These are phyloP conservation scores for Cyanoderma ruficeps DNA, from an alignment of 2,113 vertebrate genomes.

Conservation along the genomic window DNA sequence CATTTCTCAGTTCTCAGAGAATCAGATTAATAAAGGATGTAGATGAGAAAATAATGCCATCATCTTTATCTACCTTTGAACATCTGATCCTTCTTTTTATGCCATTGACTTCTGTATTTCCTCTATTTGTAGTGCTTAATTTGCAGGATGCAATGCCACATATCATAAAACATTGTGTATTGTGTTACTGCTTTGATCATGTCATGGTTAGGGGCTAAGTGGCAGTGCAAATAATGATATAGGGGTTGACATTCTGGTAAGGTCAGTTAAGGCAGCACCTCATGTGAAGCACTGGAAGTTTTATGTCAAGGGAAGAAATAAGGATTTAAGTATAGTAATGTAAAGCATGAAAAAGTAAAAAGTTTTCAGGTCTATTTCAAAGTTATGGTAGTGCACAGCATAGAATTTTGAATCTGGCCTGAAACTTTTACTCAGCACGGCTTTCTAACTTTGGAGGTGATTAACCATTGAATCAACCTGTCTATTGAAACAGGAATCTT, in stretches of 20 bases:
- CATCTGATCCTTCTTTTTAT: not conserved
- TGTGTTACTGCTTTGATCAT: not conserved
- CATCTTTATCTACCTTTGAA: not conserved
- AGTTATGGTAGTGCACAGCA: not conserved
- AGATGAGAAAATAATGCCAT: not conserved
- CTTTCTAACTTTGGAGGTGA: not conserved
- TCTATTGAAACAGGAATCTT: not conserved
- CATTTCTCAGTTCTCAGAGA: not conserved
- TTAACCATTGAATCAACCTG: not conserved
- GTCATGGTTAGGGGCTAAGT: not conserved
- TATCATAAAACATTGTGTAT: not conserved
- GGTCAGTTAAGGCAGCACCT: not conserved
- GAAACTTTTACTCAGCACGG: not conserved
- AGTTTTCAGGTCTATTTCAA: not conserved
- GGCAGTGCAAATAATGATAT: not conserved
- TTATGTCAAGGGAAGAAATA: not conserved
- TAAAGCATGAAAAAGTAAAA: not conserved
- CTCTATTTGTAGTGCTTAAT: not conserved
- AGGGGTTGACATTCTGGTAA: not conserved
- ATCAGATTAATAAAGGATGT: not conserved
- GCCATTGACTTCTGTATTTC: not conserved
- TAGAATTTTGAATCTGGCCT: not conserved
- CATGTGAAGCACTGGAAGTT: not conserved
- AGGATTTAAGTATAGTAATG: not conserved
- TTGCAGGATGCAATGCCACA: not conserved